A percentile compares a stretch with the other conserved stretches of the same genome.
These are phyloP conservation scores for Pipistrellus pygmaeus DNA, from an alignment of 2,797 vertebrate genomes.

Conservation along the genomic window DNA sequence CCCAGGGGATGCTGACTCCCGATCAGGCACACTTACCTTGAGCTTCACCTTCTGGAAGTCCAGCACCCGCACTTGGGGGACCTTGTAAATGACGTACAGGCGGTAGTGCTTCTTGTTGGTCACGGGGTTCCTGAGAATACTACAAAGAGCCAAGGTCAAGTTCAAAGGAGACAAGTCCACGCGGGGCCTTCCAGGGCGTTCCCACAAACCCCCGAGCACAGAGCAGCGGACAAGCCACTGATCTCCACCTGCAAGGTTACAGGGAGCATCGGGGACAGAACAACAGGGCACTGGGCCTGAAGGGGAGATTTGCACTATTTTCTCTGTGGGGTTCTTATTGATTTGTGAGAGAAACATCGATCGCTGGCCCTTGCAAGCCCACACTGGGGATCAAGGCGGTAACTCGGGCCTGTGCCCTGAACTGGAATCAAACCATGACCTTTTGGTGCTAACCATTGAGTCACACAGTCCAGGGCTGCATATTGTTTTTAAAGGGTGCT, in stretches of 20 bases:
- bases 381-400: not conserved
- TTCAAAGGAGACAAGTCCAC: too few species aligned
- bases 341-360: not conserved
- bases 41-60: constrained; percentile 99
- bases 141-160: too few species aligned
- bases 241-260: not conserved
- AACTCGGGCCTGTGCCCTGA: not conserved
- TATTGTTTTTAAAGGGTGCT: not conserved
- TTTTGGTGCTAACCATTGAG: not conserved
- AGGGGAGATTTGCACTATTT: not conserved
- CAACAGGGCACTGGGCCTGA: not conserved
- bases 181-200: not conserved
- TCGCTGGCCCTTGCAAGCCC: not conserved
- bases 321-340: not conserved
- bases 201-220: too few species aligned
- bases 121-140: constrained; percentile 94
- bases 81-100: constrained; percentile 96
- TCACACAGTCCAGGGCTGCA: not conserved
- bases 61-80: constrained; percentile 96
- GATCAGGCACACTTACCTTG: constrained; percentile 92
- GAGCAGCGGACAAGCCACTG: not conserved
- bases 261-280: not conserved
- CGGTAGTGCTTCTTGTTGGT: constrained; percentile 99
- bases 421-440: not conserved
- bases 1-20: not conserved